Evolutionary conservation across 2,797 vertebrate species (phyloP).

Genomic region (Leptoclinus maculatus): DNA sequence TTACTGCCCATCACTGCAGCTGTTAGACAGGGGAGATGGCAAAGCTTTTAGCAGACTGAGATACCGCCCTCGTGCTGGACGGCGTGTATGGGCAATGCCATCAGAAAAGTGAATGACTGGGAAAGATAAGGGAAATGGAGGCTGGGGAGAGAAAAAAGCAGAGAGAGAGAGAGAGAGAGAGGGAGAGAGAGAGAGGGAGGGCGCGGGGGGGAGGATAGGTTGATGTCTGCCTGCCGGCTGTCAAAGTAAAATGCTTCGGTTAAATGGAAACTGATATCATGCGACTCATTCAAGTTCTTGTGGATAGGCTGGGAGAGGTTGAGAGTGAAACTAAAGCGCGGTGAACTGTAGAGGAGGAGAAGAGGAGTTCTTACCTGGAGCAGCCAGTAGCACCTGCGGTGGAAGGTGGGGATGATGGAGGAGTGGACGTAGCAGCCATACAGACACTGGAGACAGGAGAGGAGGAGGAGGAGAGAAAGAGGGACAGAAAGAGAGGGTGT

Average conservation of each 20-base stretch:
- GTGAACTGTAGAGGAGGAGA: conserved; percentile 25
- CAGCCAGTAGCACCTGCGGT: conserved; percentile 92
- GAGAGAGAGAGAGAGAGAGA: conserved; percentile 40
- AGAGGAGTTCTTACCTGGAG: conserved; percentile 83
- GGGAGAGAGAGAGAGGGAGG: conserved; percentile 31
- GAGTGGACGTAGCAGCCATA: conserved; percentile 99
- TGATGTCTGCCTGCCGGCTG: conserved; percentile 76
- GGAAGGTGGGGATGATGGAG: conserved; percentile 99
- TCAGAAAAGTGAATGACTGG: conserved; percentile 77
- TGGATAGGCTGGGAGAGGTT: conserved; percentile 41
- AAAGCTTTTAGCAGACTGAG: conserved; percentile 80
- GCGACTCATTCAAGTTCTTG: conserved; percentile 59
- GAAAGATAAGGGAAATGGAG: conserved; percentile 79
- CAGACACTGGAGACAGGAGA: conserved; percentile 88
- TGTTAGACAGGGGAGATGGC: conserved; percentile 78
- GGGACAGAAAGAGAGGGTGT: conserved; percentile 39
- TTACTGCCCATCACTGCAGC: conserved; percentile 81
- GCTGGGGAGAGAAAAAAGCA: conserved; percentile 48
- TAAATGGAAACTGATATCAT: conserved; percentile 77
- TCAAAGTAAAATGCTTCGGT: conserved; percentile 70
- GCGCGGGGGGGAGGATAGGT: conserved; percentile 36
- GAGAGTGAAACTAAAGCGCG: conserved; percentile 45
- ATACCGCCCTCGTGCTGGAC: conserved; percentile 72
- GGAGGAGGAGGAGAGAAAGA: neutral
- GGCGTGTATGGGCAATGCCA: conserved; percentile 75